These are phyloP conservation scores for Latrodectus geometricus DNA, from an alignment of 1,140 invertebrate genomes.

Conservation along the genomic window DNA sequence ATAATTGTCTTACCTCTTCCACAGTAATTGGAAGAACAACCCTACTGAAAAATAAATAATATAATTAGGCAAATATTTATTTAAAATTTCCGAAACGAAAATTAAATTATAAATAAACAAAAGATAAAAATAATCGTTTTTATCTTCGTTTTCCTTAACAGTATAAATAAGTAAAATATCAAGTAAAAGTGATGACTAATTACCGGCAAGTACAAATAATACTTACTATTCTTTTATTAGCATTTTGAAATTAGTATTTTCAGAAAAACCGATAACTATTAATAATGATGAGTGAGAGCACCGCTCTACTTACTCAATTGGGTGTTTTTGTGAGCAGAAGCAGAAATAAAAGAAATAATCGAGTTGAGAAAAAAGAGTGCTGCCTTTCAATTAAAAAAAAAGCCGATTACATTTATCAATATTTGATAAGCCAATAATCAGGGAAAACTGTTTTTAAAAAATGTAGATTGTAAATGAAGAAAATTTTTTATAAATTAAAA, in stretches of 20 bases:
- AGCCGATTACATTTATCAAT: no score
- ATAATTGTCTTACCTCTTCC: conserved; percentile 71
- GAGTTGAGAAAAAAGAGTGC: no score
- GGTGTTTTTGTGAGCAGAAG: no score
- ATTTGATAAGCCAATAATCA: no score
- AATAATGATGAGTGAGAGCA: neutral
- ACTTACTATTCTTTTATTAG: conserved; percentile 51
- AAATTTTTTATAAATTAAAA: no score
- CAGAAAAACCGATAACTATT: neutral
- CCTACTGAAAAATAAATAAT: conserved; percentile 71
- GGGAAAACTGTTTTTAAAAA: no score
- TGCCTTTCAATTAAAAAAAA: no score
- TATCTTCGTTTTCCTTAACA: neutral
- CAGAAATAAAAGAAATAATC: no score
- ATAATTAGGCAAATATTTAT: neutral
- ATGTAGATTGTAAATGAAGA: no score
- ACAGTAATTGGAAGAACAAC: conserved; percentile 74
- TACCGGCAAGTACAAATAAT: neutral
- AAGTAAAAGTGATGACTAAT: no score
- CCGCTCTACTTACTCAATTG: no score
- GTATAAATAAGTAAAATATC: neutral
- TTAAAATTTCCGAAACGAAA: neutral
- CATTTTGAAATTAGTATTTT: conserved; percentile 2
- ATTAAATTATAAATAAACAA: neutral
- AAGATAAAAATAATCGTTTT: neutral